Evolutionary conservation across 2,113 vertebrate genomes (phyloP), one percentile per base, ranked within the genome.

Genomic region (Corvus hawaiiensis): DNA sequence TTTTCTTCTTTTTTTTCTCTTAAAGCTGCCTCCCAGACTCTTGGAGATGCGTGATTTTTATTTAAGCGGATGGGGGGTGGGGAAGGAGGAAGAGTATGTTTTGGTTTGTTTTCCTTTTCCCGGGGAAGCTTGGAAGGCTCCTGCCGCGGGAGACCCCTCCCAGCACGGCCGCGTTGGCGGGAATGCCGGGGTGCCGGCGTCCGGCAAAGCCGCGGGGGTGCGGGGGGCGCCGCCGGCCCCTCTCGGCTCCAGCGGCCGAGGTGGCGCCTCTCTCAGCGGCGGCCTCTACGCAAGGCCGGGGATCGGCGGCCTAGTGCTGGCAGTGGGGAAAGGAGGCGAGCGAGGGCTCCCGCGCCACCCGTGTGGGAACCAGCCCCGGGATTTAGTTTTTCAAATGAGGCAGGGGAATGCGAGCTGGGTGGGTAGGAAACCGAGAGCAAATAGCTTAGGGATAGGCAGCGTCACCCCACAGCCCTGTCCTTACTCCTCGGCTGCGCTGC

Each of bases 221-320:
- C 69, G 7, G 63, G 19, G 52, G 39, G 21, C 44, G 16, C 66
- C 46, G 58, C 18, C 44, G 27, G 54, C 18, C 13, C 16, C 16
- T 33, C 78, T 90, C 76, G 8, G 21, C 80, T 85, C 39, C 54
- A 55, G 63, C 96, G 89, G 80, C 67, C 56, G 41, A 90, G 66
- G 77, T 72, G 85, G 81, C 24, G 24, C 9, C 27, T 58, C 12
- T 24, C 54, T 15, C 49, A 61, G 98, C 51, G 30, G 91, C 84
- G 39, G 67, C 87, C 39, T 76, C 80, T 95, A 98, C 82, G 95
- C 97, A 86, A 98, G 98, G 72, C 97, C 97, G 98, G 96, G 98
- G 98, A 98, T 97, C 35, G 22, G 68, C 91, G 98, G 98, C 98
- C 98, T 97, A 67, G 80, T 44, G 64, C 83, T 44, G 28, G 51